Evolutionary conservation across 2,888 invertebrate genomes (phyloP), one percentile per base, ranked within the genome.

Genomic region (Drosophila suboccidentalis): DNA sequence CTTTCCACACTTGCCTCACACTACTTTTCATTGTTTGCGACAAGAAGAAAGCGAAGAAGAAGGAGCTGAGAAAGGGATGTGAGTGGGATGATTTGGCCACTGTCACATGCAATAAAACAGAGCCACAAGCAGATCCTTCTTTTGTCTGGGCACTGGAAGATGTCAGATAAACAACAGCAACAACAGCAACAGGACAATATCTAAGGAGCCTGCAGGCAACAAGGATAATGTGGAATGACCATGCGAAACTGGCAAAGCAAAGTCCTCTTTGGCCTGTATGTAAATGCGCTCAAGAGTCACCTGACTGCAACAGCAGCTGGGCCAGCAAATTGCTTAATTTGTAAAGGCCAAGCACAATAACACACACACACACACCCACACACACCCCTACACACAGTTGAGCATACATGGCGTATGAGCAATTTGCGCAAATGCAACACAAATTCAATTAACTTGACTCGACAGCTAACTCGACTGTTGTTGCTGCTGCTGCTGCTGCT

Each of bases 381-480:
- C 41, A 50, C 8, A 51, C n/a, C 57, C 61, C 67, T 38, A 47
- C 41, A 32, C 13, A 32, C 44, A 22, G 15, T 0, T 1, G 34
- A 3, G 44, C 36, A 44, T 38, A 50, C 36, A 63, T 34, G 55
- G 57, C 68, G 68, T 70, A 62, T 71, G 67, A 61, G 76, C 62
- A 72, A 75, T 75, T 72, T 73, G 50, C 26, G 54, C 75, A 74
- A 81, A 55, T 84, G 78, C 82, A 77, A 64, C 82, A 73, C 55
- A 82, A 83, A 83, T 84, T 87, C 83, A 83, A 83, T 83, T 83
- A 87, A 75, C 81, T 74, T 66, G 66, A 51, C 84, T 58, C 41
- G 43, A 62, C 66, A 57, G 36, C 68, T 64, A 38, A n/a, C 63
- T 55, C 64, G 22, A 34, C 55, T 51, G 47, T 38, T 51, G 47